Base-by-base conservation (phyloP, 2,888 invertebrate genomes). In the Charanyca ferruginea region DNA sequence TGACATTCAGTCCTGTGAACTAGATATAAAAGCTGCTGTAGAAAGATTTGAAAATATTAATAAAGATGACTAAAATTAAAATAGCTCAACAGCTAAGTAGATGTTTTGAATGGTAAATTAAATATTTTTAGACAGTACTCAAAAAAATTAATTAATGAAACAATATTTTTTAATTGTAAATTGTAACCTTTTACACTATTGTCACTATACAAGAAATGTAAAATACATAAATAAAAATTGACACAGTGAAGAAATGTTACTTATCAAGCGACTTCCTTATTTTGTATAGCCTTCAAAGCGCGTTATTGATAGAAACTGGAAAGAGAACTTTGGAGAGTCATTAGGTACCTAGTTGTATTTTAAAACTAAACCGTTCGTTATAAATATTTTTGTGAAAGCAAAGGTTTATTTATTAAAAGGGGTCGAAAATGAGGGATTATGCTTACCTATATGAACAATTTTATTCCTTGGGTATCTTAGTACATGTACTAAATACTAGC, bases 1-100 rank as follows among this genome's bases (percentile, higher is more conserved):
- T 49, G 91, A 92, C 42, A 69, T 88, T 0, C 86, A 83, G 51
- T 80, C 81, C 38, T 81, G 84, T 35, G 87, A 89, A 35, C 45
- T 76, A 9, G 84, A 88, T 66, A 74, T 48, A n/a, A 82, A 80
- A 60, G 57, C 52, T 23, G 44, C 59, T 3, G 49, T 64, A 42
- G 84, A 84, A 38, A 81, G 80, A 58, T 66, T 70, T 59, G 85
- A 76, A 66, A 82, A 61, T 61, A 59, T 55, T 35, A 53, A 60
- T 23, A 83, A 85, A 70, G 85, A 85, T 47, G 83, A 82, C 42
- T 82, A 57, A 72, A 71, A 23, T 0, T 23, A 44, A 45, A 22
- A 48, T 25, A 41, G 9, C 13, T 52, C 1, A 13, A 23, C 11
- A 38, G 7, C 7, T 18, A n/a, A n/a, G n/a, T n/a, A 52, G 20